These are phyloP conservation scores for Ginglymostoma cirratum DNA, from an alignment of 2,113 vertebrate species.

Conservation along the genomic window DNA sequence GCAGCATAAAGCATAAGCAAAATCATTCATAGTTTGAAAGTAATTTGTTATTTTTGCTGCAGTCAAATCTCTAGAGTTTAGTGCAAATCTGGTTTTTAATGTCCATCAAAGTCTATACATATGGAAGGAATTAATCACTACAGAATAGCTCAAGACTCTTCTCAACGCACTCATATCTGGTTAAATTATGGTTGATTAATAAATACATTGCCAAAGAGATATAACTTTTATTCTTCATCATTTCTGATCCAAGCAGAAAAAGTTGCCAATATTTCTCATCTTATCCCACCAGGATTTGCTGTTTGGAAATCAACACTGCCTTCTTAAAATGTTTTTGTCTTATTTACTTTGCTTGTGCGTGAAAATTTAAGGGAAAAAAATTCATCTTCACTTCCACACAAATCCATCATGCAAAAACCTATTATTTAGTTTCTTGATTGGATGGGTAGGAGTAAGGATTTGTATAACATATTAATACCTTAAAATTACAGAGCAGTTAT, in stretches of 20 bases:
- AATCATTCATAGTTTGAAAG: constrained; percentile 44
- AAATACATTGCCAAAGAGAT: constrained; percentile 39
- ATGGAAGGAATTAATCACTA: constrained; percentile 51
- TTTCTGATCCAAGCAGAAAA: background rate
- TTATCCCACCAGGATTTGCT: background rate
- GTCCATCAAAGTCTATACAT: constrained; percentile 49
- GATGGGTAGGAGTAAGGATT: background rate
- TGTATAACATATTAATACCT: background rate
- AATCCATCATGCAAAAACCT: background rate
- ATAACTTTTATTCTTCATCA: background rate
- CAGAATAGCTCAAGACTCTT: constrained; percentile 43
- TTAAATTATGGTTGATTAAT: constrained; percentile 54
- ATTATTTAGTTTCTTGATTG: background rate
- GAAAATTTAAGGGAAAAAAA: background rate
- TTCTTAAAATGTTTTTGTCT: background rate
- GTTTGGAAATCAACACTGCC: background rate
- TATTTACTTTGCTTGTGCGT: background rate
- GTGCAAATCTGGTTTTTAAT: constrained; percentile 49
- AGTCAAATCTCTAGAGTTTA: constrained; percentile 47
- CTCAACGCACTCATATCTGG: constrained; percentile 55
- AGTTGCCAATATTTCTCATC: background rate
- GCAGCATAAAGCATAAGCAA: background rate
- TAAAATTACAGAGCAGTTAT: background rate
- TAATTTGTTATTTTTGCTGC: constrained; percentile 49
- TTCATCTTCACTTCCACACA: background rate